Percentiles rank a stretch among this genome's conserved stretches.
phyloP scores from a whole-genome alignment of 2,888 invertebrate species.

The Aspidapion aeneum region DNA sequence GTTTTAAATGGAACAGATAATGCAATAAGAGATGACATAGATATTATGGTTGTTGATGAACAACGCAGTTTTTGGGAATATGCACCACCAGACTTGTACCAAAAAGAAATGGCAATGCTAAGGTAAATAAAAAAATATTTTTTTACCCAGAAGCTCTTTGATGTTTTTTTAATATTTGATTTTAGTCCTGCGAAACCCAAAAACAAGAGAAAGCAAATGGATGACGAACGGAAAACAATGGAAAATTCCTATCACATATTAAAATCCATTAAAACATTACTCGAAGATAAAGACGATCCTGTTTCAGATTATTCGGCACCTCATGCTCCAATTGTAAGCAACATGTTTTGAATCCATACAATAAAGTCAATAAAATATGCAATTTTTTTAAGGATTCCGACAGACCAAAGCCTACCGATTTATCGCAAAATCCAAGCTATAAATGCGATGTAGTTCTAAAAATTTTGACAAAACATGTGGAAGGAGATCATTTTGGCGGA shows the following conservation, averaged over 20 bases:
- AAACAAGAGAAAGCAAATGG: constrained; percentile 26
- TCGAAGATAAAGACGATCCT: constrained; percentile 31
- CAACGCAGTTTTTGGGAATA: constrained; percentile 18
- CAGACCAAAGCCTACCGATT: not conserved
- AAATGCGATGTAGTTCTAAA: constrained; percentile 22
- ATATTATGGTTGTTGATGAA: constrained; percentile 23
- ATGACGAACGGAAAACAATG: constrained; percentile 34
- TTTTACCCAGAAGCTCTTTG: not conserved
- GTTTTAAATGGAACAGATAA: constrained; percentile 32
- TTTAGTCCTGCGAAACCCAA: constrained; percentile 22
- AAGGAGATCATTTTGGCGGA: constrained; percentile 5
- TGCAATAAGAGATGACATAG: constrained; percentile 23
- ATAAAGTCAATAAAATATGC: too few relatives aligned
- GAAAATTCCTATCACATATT: constrained; percentile 36
- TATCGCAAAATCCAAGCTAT: not conserved
- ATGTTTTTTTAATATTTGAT: not conserved
- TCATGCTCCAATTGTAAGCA: too few relatives aligned
- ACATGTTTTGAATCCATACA: too few relatives aligned
- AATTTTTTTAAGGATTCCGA: constrained; percentile 10
- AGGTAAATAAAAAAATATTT: constrained; percentile 23
- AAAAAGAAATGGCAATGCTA: constrained; percentile 16
- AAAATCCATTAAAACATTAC: constrained; percentile 33
- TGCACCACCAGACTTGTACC: constrained; percentile 18
- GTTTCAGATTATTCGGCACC: too few relatives aligned
- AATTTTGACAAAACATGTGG: constrained; percentile 18